Conservation (phyloP, 2,888 invertebrate genomes). For the Blastobasis lacticolella region DNA sequence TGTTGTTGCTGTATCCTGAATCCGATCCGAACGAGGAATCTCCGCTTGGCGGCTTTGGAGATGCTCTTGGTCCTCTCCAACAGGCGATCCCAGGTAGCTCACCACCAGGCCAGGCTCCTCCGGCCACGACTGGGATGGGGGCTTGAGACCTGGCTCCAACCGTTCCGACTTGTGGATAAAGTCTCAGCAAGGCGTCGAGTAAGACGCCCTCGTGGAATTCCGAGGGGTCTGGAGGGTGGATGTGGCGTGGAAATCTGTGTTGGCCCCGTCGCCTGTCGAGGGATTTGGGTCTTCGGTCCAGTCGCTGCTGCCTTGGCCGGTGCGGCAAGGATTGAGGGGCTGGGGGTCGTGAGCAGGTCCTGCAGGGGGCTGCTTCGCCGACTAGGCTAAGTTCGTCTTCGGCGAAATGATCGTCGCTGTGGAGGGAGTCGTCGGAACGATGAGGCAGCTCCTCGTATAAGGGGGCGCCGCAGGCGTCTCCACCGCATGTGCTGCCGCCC, state of each 20-base stretch:
- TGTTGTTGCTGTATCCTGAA: conserved; percentile 89
- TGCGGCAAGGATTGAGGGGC: conserved; percentile 69
- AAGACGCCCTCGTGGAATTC: conserved; percentile 88
- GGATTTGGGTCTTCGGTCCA: conserved; percentile 73
- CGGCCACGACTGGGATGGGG: conserved; percentile 68
- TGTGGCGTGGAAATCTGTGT: conserved; percentile 62
- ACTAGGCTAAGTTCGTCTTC: conserved; percentile 83
- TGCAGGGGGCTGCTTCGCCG: conserved; percentile 63
- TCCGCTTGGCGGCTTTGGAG: conserved; percentile 78
- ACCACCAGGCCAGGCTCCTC: conserved; percentile 81
- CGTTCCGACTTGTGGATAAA: conserved; percentile 82
- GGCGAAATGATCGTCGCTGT: conserved; percentile 89
- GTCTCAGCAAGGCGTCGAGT: conserved; percentile 80
- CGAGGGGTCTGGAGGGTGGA: conserved; percentile 81
- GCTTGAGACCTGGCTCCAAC: conserved; percentile 71
- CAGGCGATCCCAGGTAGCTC: conserved; percentile 75
- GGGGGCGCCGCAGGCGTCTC: conserved; percentile 76
- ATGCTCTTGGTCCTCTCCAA: conserved; percentile 69
- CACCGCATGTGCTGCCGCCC: conserved; percentile 67
- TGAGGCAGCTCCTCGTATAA: conserved; percentile 86
- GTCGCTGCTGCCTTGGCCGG: conserved; percentile 74
- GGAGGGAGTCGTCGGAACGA: conserved; percentile 73
- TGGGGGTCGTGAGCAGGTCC: conserved; percentile 67
- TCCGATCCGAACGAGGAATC: conserved; percentile 89
- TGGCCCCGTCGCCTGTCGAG: conserved; percentile 67